phyloP scores from a whole-genome alignment of 2,113 vertebrate species.

The Barbus barbus region DNA sequence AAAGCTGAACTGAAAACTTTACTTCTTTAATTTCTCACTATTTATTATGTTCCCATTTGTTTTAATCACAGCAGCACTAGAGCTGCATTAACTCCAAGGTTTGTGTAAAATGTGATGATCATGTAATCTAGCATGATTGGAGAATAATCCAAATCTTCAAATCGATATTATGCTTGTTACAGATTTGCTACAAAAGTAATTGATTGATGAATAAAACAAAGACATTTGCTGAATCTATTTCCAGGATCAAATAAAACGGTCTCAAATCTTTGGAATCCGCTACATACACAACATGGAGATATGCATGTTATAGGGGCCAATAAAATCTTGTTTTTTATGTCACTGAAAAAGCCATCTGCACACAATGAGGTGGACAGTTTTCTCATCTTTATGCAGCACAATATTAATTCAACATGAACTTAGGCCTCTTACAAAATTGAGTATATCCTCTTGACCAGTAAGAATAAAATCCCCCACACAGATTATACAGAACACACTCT shows the following conservation, averaged over 20 bases:
- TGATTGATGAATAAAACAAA: not conserved
- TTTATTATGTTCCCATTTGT: not conserved
- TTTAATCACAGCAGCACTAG: too few relatives aligned
- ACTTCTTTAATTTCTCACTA: not conserved
- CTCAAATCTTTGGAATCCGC: too few relatives aligned
- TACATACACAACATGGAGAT: not conserved
- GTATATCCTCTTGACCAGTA: not conserved
- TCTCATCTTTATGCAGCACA: not conserved
- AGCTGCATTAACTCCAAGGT: too few relatives aligned
- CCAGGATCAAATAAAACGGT: too few relatives aligned
- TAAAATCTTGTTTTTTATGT: too few relatives aligned
- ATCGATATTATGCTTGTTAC: not conserved
- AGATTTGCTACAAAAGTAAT: not conserved
- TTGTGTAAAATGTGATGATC: not conserved
- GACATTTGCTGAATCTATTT: not conserved
- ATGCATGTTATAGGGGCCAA: not conserved
- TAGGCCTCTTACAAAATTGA: not conserved
- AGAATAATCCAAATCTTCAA: not conserved
- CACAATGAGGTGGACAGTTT: not conserved
- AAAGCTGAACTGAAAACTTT: too few relatives aligned
- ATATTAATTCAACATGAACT: not conserved
- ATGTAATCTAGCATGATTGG: not conserved
- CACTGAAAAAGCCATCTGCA: not conserved
- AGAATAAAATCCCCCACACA: not conserved
- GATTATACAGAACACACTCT: not conserved